Percentiles rank a stretch among this genome's conserved stretches.
Evolutionary conservation across 2,113 vertebrate genomes (phyloP).

Genomic region (Cervus canadensis): DNA sequence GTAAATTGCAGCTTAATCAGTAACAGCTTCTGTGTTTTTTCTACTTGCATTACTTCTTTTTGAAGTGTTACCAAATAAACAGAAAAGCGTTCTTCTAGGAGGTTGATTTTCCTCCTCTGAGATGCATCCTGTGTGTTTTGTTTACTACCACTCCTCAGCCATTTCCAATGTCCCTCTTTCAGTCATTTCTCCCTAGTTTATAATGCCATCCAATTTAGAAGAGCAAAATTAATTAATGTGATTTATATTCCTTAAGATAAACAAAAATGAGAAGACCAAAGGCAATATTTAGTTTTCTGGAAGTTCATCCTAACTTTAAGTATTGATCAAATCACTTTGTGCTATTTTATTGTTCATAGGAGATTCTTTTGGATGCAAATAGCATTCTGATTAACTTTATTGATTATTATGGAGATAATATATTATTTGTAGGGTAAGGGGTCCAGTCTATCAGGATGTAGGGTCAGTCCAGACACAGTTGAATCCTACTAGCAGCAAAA

Average conservation of each 20-base stretch:
- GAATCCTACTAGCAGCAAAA: background rate
- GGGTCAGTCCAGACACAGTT: background rate
- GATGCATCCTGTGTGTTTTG: background rate
- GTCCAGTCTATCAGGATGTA: background rate
- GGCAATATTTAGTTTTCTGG: background rate
- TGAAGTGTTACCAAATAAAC: background rate
- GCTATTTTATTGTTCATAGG: constrained; percentile 7
- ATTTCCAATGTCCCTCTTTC: background rate
- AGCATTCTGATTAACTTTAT: background rate
- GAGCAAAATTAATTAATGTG: background rate
- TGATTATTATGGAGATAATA: background rate
- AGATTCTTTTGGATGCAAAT: background rate
- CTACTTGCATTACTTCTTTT: background rate
- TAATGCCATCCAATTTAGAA: background rate
- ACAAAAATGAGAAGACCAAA: constrained; percentile 23
- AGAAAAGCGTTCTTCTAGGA: background rate
- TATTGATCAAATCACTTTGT: background rate
- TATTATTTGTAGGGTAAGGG: background rate
- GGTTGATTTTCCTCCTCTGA: background rate
- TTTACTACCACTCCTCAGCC: background rate
- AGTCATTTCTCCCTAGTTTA: constrained; percentile 26
- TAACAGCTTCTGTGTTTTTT: background rate
- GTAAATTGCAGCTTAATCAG: background rate
- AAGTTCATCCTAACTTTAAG: constrained; percentile 18
- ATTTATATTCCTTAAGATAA: constrained; percentile 42